Evolutionary conservation across 2,888 invertebrate species (phyloP), one percentile per base, ranked within the genome.

Genomic region (Drosophila koepferae): DNA sequence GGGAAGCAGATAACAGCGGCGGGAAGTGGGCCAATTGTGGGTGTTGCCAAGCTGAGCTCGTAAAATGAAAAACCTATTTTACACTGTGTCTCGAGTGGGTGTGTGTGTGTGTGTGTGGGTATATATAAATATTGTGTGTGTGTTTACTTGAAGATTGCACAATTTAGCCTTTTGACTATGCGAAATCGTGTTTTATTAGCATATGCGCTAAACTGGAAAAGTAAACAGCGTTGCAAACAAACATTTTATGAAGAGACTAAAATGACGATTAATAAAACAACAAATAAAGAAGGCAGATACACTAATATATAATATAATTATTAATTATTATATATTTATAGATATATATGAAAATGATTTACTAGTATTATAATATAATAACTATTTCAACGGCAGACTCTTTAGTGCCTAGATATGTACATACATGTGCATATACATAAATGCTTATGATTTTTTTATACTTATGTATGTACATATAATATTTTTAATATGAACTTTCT

Each of bases 1-100:
- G 9, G 18, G 6, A 0, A 44, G 12, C 10, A 31, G 49, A 34
- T 49, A 31, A 49, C n/a, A 49, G 48, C 14, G 43, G 34, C 14
- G 43, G 34, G 6, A 54, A 40, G 54, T 38, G 40, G 34, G 38
- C 40, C 16, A 28, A 40, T 60, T 43, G 58, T 18, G 70, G 55
- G 68, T 74, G 75, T 56, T 70, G 56, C 54, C 34, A 65, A 67
- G 49, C 54, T 48, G 54, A 63, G 63, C 62, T 82, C 82, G 69
- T 81, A 71, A 81, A 77, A 80, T 71, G 55, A 77, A 74, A 74
- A 77, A 71, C 65, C 43, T 62, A 65, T 60, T 51, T 36, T 63
- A 44, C 54, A 44, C 49, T n/a, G 60, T 20, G 60, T n/a, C 40
- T 31, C 16, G 3, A 38, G 31, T 44, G 51, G 2, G 2, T 40